These are phyloP conservation scores for Pachliopta kotzebuea DNA, from an alignment of 2,888 invertebrate genomes.

Conservation along the genomic window DNA sequence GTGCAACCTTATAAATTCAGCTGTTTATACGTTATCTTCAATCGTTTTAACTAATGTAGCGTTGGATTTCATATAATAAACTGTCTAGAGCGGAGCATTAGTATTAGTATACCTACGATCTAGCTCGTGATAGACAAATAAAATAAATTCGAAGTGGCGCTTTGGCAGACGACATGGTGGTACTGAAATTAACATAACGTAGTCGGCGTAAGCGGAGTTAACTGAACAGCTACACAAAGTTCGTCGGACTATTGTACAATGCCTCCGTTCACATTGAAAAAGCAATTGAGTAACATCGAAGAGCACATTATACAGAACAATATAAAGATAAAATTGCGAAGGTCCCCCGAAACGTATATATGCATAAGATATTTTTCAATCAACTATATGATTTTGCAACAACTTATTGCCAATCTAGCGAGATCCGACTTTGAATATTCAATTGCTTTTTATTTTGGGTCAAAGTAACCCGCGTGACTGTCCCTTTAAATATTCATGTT, in stretches of 20 bases:
- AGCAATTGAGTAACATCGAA: slow-evolving; percentile 43
- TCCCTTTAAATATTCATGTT: slow-evolving; percentile 27
- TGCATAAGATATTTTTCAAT: slow-evolving; percentile 17
- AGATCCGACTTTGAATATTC: slow-evolving; percentile 21
- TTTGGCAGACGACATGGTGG: slow-evolving; percentile 58
- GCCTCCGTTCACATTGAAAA: slow-evolving; percentile 39
- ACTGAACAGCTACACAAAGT: slow-evolving; percentile 51
- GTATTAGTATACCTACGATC: slow-evolving; percentile 47
- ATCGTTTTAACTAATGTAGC: slow-evolving; percentile 41
- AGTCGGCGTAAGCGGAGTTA: slow-evolving; percentile 48
- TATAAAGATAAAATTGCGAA: slow-evolving; percentile 17
- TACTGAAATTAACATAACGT: slow-evolving; percentile 66
- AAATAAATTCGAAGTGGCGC: slow-evolving; percentile 54
- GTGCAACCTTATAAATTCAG: slow-evolving; percentile 36
- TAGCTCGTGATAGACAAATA: slow-evolving; percentile 56
- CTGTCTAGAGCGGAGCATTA: slow-evolving; percentile 53
- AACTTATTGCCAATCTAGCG: slow-evolving; percentile 11
- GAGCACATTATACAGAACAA: slow-evolving; percentile 13
- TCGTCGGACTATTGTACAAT: slow-evolving; percentile 64
- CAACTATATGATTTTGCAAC: slow-evolving; percentile 25
- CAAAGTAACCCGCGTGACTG: slow-evolving; percentile 23
- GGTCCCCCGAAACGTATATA: background rate
- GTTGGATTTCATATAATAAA: slow-evolving; percentile 54
- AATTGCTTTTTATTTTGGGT: slow-evolving; percentile 28
- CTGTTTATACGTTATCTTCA: slow-evolving; percentile 36